Percentiles rank a stretch among this genome's conserved stretches.
These are phyloP conservation scores for Rhinoraja longicauda DNA, from an alignment of 2,797 vertebrate genomes.

Conservation along the genomic window DNA sequence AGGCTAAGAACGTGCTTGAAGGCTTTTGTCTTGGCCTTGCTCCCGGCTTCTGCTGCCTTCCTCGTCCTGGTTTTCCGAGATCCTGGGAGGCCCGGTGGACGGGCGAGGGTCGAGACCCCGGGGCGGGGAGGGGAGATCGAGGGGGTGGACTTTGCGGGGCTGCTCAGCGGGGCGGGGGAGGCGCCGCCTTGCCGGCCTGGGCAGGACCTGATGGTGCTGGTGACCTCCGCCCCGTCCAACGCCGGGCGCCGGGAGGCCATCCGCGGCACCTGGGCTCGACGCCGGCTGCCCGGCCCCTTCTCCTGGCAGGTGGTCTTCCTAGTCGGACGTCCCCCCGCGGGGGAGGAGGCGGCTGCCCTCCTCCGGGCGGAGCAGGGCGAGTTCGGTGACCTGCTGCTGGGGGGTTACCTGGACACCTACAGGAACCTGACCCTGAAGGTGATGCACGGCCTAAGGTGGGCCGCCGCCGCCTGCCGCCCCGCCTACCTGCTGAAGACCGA, in stretches of 20 bases:
- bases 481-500: slow-evolving; percentile 37
- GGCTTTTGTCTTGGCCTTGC: background rate
- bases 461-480: background rate
- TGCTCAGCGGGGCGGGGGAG: background rate
- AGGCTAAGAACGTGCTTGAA: background rate
- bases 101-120: background rate
- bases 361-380: background rate
- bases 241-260: background rate
- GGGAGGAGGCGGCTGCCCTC: background rate
- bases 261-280: background rate
- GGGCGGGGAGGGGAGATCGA: background rate
- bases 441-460: slow-evolving; percentile 40
- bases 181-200: slow-evolving; percentile 37
- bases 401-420: slow-evolving; percentile 40
- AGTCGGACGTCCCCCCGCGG: background rate
- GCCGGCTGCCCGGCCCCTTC: fast-evolving
- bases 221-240: slow-evolving; percentile 28
- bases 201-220: slow-evolving; percentile 39
- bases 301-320: slow-evolving; percentile 42
- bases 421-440: slow-evolving; percentile 47
- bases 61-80: background rate
- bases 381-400: slow-evolving; percentile 37
- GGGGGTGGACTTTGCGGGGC: slow-evolving; percentile 40
- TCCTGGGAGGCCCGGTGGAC: background rate
- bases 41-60: background rate